Percentiles rank a stretch among this genome's conserved stretches.
Evolutionary conservation across 2,113 vertebrate species (phyloP).

Genomic region (Oreochromis niloticus): DNA sequence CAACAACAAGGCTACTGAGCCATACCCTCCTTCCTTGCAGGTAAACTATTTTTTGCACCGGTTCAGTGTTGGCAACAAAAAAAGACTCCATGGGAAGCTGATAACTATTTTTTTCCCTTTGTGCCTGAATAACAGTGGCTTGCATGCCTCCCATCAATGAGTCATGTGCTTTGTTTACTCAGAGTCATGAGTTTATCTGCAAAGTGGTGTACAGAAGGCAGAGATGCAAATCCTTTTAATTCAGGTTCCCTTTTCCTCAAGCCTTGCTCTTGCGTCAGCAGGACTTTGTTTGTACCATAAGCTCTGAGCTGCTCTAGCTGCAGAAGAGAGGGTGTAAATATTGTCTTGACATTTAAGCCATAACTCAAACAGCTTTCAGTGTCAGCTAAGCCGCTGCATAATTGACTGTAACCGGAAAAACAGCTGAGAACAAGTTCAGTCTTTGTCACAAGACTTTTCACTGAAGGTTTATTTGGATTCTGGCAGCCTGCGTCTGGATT

Average conservation of each 20-base stretch:
- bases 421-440: neutral
- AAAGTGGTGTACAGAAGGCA: neutral
- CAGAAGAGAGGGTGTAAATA: neutral
- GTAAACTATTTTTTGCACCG: neutral
- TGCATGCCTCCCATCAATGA: neutral
- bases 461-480: neutral
- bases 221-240: neutral
- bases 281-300: neutral
- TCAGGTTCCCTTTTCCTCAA: neutral
- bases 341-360: neutral
- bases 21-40: neutral
- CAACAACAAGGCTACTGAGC: neutral
- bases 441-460: neutral
- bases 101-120: neutral
- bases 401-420: neutral
- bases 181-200: conserved; percentile 3
- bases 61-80: neutral
- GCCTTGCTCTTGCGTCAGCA: neutral
- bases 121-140: neutral
- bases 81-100: neutral
- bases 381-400: neutral
- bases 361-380: neutral
- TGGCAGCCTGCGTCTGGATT: neutral
- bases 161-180: conserved; percentile 10
- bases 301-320: neutral